Percentiles rank a stretch among this genome's conserved stretches.
phyloP scores from a whole-genome alignment of 2,888 invertebrate genomes.

The Heliconius charithonia region DNA sequence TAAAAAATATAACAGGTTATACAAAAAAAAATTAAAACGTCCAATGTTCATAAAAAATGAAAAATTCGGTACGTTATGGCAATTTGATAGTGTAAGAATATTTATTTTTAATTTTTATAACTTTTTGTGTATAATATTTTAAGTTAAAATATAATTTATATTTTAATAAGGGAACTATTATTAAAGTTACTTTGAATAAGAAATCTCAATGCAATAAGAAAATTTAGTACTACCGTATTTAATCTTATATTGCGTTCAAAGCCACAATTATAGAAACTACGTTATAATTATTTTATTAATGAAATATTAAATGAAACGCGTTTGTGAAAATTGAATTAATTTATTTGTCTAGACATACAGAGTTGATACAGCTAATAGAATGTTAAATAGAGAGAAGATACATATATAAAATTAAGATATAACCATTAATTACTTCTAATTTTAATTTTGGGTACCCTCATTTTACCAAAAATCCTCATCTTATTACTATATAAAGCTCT shows the following conservation, averaged over 20 bases:
- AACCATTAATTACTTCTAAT: neutral
- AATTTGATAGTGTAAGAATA: neutral
- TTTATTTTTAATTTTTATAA: neutral
- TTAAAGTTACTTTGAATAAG: too few relatives aligned
- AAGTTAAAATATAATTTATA: too few relatives aligned
- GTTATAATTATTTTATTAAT: neutral
- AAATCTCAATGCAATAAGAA: too few relatives aligned
- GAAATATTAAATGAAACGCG: neutral
- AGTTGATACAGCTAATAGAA: neutral
- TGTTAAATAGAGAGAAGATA: neutral
- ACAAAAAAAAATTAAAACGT: neutral
- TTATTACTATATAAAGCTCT: conserved; percentile 3
- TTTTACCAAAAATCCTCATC: neutral
- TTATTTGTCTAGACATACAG: neutral
- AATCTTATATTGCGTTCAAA: too few relatives aligned
- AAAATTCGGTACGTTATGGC: too few relatives aligned
- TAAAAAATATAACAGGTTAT: neutral
- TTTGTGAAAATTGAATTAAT: neutral
- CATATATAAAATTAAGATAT: neutral
- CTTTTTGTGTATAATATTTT: neutral
- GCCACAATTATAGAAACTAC: too few relatives aligned
- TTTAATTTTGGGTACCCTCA: conserved; percentile 12
- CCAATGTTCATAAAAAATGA: neutral
- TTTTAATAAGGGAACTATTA: too few relatives aligned
- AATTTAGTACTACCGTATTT: too few relatives aligned